phyloP scores from a whole-genome alignment of 2,113 vertebrate species.

The Calidris pugnax region DNA sequence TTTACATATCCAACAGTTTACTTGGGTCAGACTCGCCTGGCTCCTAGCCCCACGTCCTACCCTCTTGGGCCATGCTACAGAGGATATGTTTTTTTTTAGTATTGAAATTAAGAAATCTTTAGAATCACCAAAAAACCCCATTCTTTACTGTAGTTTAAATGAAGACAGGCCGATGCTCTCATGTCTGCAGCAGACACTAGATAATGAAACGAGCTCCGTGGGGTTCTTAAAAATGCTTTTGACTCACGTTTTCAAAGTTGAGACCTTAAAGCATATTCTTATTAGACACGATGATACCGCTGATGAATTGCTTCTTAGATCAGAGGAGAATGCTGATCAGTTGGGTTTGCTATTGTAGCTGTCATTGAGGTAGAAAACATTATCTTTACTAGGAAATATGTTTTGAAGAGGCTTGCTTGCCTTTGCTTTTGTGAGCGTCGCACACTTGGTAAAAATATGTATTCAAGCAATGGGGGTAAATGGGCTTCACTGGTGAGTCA shows the following conservation, averaged over 20 bases:
- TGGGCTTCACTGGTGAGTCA: neutral
- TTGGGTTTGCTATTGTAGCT: neutral
- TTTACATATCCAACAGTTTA: neutral
- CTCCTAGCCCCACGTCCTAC: neutral
- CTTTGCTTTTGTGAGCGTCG: neutral
- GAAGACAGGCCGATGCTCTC: neutral
- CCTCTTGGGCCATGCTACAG: neutral
- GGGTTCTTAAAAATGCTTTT: neutral
- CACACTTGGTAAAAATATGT: neutral
- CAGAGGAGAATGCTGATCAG: neutral
- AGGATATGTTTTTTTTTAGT: neutral
- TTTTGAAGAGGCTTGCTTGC: slow-evolving; percentile 9
- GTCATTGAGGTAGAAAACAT: neutral
- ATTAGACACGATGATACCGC: neutral
- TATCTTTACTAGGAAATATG: neutral
- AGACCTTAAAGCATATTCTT: neutral
- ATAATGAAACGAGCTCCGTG: neutral
- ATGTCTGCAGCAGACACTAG: neutral
- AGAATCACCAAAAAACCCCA: neutral
- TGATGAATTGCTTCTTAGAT: slow-evolving; percentile 33
- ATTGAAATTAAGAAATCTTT: neutral
- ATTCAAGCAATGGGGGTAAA: neutral
- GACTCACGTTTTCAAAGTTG: neutral
- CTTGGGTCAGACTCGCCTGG: neutral
- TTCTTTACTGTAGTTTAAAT: neutral